Conservation (phyloP, 2,888 invertebrate genomes). For the Drosophila buzzatii region DNA sequence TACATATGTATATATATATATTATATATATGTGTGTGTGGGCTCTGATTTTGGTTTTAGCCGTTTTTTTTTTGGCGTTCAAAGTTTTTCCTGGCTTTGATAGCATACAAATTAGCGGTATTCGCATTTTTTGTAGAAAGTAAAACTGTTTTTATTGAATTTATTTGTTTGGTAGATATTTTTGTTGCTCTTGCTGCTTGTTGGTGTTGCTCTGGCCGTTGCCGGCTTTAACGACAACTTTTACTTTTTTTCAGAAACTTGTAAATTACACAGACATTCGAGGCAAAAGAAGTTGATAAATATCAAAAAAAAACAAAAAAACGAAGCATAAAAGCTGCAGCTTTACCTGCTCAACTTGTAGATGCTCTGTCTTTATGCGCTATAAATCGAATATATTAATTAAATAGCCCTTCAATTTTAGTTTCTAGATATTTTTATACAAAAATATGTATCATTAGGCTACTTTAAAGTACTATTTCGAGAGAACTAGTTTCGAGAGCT, state of each 20-base stretch:
- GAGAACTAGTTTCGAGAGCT: too few species aligned
- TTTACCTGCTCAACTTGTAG: not conserved
- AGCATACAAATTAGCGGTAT: slow-evolving; percentile 78
- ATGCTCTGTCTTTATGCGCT: slow-evolving; percentile 24
- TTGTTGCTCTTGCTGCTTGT: slow-evolving; percentile 9
- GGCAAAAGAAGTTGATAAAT: slow-evolving; percentile 32
- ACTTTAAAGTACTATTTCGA: too few species aligned
- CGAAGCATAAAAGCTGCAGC: not conserved
- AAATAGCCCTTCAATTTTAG: too few species aligned
- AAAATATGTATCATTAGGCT: too few species aligned
- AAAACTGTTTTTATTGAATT: slow-evolving; percentile 73
- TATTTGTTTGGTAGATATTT: slow-evolving; percentile 61
- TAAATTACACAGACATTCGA: slow-evolving; percentile 52
- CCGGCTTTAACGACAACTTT: slow-evolving; percentile 65
- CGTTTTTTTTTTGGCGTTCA: slow-evolving; percentile 45
- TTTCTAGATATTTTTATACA: too few species aligned
- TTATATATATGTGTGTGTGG: slow-evolving; percentile 22
- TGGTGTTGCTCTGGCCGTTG: slow-evolving; percentile 15
- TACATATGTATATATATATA: not conserved
- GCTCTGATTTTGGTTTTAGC: slow-evolving; percentile 52
- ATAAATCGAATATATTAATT: too few species aligned
- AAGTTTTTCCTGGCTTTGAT: slow-evolving; percentile 69
- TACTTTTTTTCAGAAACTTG: slow-evolving; percentile 74
- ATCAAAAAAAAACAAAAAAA: slow-evolving; percentile 17
- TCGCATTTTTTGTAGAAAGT: slow-evolving; percentile 80